Evolutionary conservation across 2,888 invertebrate species (phyloP), one percentile per base, ranked within the genome.

Genomic region (Ecdyonurus torrentis): DNA sequence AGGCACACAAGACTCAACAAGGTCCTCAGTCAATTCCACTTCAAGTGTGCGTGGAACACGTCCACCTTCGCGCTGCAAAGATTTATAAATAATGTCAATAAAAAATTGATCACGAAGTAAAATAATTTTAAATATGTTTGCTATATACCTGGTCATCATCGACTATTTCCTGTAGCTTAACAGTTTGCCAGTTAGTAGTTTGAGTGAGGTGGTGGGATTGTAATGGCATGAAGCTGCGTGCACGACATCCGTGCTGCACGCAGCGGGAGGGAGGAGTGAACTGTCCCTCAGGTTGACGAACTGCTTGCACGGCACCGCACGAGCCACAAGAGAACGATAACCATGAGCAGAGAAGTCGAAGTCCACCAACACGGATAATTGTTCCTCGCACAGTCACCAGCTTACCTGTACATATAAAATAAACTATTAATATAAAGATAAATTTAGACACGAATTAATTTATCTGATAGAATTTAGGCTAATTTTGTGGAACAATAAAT

Each of bases 341-440:
- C 74, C 86, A 85, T 5, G 83, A 83, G 67, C 87, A 85, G 23
- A 86, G 76, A 1, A 89, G 82, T 65, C 86, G 86, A 0, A 86
- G 80, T 70, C 84, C 83, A 19, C 89, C 84, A 2, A 90, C 87
- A 72, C 88, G 81, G 65, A 89, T 88, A 0, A 95, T 89, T 55
- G 90, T 91, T 0, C 95, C 95, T 71, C 86, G 83, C 2, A 94
- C 81, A 24, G 88, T 82, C 23, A 91, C 84, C 67, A 94, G 72
- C 74, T 87, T 87, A 2, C 85, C 87, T 85, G n/a, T n/a, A n/a
- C n/a, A n/a, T n/a, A n/a, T n/a, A n/a, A n/a, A n/a, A n/a, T n/a
- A n/a, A n/a, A n/a, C n/a, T n/a, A n/a, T n/a, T n/a, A n/a, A n/a
- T n/a, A n/a, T n/a, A n/a, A n/a, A n/a, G n/a, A n/a, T n/a, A n/a